These are phyloP conservation scores for Agrochola macilenta DNA, from an alignment of 2,888 invertebrate species.

Conservation along the genomic window DNA sequence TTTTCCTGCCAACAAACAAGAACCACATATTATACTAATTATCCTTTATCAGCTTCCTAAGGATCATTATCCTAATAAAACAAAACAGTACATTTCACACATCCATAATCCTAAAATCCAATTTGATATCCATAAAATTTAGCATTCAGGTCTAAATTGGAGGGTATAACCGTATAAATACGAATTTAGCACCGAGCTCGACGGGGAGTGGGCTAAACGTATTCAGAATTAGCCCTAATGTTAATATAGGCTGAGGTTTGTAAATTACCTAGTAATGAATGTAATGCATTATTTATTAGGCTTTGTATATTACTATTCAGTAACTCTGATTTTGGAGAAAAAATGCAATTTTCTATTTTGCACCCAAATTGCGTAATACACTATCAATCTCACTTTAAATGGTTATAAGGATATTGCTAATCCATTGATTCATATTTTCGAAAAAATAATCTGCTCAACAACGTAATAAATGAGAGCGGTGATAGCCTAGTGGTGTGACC, in stretches of 20 bases:
- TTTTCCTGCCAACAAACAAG: no score
- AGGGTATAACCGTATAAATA: conserved; percentile 43
- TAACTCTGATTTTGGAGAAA: background rate
- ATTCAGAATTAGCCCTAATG: conserved; percentile 64
- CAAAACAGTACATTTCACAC: conserved; percentile 24
- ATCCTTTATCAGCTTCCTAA: no score
- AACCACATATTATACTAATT: background rate
- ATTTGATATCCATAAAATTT: conserved; percentile 58
- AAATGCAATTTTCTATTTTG: background rate
- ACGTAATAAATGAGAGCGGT: no score
- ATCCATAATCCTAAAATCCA: conserved; percentile 45
- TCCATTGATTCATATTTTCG: no score
- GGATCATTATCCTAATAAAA: conserved; percentile 12
- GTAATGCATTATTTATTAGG: conserved; percentile 50
- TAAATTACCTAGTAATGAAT: conserved; percentile 41
- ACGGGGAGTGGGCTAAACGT: conserved; percentile 62
- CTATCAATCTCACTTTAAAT: no score
- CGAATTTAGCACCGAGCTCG: conserved; percentile 59
- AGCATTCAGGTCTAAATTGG: conserved; percentile 54
- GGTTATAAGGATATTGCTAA: no score
- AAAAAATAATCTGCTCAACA: no score
- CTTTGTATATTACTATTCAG: conserved; percentile 4
- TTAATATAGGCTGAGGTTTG: conserved; percentile 41
- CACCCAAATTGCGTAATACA: no score
- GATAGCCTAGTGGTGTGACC: no score